Conservation (phyloP, 2,888 invertebrate species). For the Pristionchus entomophagus region DNA sequence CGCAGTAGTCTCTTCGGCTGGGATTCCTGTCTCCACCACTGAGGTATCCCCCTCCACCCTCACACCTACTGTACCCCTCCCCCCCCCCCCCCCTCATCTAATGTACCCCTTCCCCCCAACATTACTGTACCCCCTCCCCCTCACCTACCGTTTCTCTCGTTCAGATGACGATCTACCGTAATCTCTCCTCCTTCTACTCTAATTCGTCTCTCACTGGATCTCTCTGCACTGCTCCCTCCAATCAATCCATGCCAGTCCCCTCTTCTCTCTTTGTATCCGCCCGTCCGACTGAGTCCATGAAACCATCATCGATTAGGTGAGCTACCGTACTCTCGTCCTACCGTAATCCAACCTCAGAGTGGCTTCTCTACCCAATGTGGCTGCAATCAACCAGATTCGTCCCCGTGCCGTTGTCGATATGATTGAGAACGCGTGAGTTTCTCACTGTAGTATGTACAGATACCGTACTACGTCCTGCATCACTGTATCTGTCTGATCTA, state of each 20-base stretch:
- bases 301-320: neutral
- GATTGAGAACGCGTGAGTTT: slow-evolving; percentile 27
- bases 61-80: neutral
- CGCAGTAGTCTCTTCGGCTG: neutral
- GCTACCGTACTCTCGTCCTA: neutral
- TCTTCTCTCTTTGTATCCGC: neutral
- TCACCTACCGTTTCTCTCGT: neutral
- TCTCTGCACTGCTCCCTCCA: neutral
- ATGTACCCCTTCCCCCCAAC: no score
- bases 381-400: neutral
- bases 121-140: no score
- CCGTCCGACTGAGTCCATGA: neutral
- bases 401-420: neutral
- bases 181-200: neutral
- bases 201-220: neutral
- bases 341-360: neutral
- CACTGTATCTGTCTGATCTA: slow-evolving; percentile 4
- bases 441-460: neutral
- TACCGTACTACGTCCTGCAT: neutral
- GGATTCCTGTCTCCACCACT: slow-evolving; percentile 4
- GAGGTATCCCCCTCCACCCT: neutral
- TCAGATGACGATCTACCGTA: slow-evolving; percentile 6
- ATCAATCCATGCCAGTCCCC: neutral
- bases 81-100: no score
- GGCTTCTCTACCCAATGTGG: neutral